Evolutionary conservation across 2,113 vertebrate genomes (phyloP), one percentile per base, ranked within the genome.

Genomic region (Sylvia atricapilla): DNA sequence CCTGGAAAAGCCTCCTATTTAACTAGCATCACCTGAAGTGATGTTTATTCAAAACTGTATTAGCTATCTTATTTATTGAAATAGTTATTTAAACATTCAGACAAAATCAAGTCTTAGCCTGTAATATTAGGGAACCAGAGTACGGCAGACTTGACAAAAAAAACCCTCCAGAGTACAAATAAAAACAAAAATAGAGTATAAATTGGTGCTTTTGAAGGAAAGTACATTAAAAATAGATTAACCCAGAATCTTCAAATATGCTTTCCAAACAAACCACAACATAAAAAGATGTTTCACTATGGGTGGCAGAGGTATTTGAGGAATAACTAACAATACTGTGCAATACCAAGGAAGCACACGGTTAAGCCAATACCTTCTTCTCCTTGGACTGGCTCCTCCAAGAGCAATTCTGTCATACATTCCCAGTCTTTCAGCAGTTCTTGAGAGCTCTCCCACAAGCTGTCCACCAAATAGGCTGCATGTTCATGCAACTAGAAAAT

Each of bases 391-490:
- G 99, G 98, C 93, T 99, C 99, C 97, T 99, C 99, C 97, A 99
- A 96, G 44, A 99, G 98, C 87, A 99, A 97, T 89, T 99, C 99
- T 13, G 99, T 98, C 99, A 99, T 99, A 97, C 99, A 99, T 97
- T 99, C 99, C 99, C 99, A 99, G 97, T 99, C 99, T 96, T 99
- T 99, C 90, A 99, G 97, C 83, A 99, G 98, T 96, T 99, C 99
- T 98, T 99, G 99, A 82, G 99, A 99, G 93, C 99, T 99, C 95
- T 99, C 99, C 99, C 99, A 99, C 95, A 99, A 97, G 77, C 99
- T 99, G 97, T 99, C 99, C 96, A 99, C 99, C 96, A 99, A 97
- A 96, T 99, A 99, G 41, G 99, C 99, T 39, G 99, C 99, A 69
- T 99, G 99, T 95, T 99, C 99, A 20, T 99, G 99, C 93, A 99